Percentiles rank a stretch among this genome's conserved stretches.
phyloP scores from a whole-genome alignment of 2,113 vertebrate species.

The Ophiodon elongatus region DNA sequence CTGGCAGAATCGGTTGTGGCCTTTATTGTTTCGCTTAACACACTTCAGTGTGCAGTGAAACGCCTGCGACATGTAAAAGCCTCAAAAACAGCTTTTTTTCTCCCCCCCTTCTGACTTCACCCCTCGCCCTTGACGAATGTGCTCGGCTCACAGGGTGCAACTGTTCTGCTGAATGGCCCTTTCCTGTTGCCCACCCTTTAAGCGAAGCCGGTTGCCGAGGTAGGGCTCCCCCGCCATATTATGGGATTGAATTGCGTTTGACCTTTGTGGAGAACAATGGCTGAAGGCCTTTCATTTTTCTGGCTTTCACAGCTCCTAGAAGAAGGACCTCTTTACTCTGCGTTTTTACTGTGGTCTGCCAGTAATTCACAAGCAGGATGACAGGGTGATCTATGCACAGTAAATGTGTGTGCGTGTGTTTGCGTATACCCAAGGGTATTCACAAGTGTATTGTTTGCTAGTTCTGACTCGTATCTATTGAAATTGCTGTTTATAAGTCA shows the following conservation, averaged over 20 bases:
- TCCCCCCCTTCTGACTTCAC: slow-evolving; percentile 62
- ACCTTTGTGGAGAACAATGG: slow-evolving; percentile 87
- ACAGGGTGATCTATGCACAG: slow-evolving; percentile 51
- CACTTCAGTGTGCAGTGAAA: slow-evolving; percentile 51
- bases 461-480: neutral
- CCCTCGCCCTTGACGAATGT: slow-evolving; percentile 79
- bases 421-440: neutral
- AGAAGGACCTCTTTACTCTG: slow-evolving; percentile 71
- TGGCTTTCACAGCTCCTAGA: slow-evolving; percentile 73
- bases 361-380: slow-evolving; percentile 62
- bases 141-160: slow-evolving; percentile 72
- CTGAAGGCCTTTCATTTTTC: slow-evolving; percentile 82
- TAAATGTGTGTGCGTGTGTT: neutral
- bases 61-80: slow-evolving; percentile 66
- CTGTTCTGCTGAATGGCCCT: slow-evolving; percentile 80
- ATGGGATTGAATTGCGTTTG: slow-evolving; percentile 85
- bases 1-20: slow-evolving; percentile 49
- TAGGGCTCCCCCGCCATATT: slow-evolving; percentile 67
- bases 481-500: slow-evolving; percentile 34
- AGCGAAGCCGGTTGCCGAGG: slow-evolving; percentile 70
- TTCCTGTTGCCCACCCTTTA: slow-evolving; percentile 81
- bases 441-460: slow-evolving; percentile 25
- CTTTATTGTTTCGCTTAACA: slow-evolving; percentile 66
- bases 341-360: slow-evolving; percentile 74
- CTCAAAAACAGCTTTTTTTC: slow-evolving; percentile 56